phyloP scores from a whole-genome alignment of 2,888 invertebrate genomes.

The Mesorhabditis sp. region DNA sequence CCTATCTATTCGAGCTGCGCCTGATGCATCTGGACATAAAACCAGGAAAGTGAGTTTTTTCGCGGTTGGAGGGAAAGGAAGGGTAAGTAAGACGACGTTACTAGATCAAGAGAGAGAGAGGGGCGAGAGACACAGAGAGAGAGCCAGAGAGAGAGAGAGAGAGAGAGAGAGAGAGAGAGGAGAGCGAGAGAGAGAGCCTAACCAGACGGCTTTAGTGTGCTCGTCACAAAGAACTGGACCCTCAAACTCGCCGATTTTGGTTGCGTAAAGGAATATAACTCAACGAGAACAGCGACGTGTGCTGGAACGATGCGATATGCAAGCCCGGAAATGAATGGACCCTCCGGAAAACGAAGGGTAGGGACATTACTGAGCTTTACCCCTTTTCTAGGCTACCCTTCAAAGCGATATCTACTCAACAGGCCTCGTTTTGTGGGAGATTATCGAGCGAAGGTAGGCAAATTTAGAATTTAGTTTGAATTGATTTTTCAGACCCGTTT shows the following conservation, averaged over 20 bases:
- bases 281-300: not conserved
- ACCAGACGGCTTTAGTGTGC: not conserved
- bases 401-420: slow-evolving; percentile 4
- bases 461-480: too few relatives aligned
- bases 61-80: not conserved
- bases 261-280: not conserved
- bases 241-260: not conserved
- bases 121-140: too few relatives aligned
- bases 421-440: not conserved
- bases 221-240: not conserved
- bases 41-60: slow-evolving; percentile 1
- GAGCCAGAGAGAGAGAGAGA: too few relatives aligned
- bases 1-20: not conserved
- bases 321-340: slow-evolving; percentile 4
- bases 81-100: too few relatives aligned
- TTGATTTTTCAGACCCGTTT: too few relatives aligned
- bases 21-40: not conserved
- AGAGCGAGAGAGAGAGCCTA: too few relatives aligned
- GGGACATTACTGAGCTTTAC: not conserved
- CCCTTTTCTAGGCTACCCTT: not conserved
- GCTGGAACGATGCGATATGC: not conserved
- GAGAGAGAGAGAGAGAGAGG: too few relatives aligned
- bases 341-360: not conserved
- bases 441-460: not conserved
- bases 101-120: too few relatives aligned